Evolutionary conservation across 2,888 invertebrate genomes (phyloP), one percentile per base, ranked within the genome.

Genomic region (Beris morrisii): DNA sequence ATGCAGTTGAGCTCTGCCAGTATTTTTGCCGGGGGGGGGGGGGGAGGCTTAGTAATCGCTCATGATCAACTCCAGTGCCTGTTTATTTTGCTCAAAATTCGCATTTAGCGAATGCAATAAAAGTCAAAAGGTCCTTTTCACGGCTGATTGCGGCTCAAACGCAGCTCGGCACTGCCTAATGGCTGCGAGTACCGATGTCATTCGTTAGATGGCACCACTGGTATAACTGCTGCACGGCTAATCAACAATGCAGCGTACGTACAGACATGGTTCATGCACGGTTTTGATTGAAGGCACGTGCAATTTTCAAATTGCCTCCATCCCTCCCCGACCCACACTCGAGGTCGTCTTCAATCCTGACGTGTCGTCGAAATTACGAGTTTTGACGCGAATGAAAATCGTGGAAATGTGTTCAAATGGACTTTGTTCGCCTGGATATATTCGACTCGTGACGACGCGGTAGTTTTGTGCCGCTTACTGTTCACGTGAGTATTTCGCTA

Each of bases 201-300:
- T 59, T 13, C 31, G 50, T 38, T 50, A 50, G 22, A 12, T 15
- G 61, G 52, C 50, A 61, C 38, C 52, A 15, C 61, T 38, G 38
- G 32, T 38, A 61, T 61, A 52, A 61, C 61, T 48, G 55, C 7
- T 2, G 32, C 38, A 61, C 50, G n/a, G 61, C 61, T 61, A 61
- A 61, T 61, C 61, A 61, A 61, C 61, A 38, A 50, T 50, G 52
- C 61, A 50, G 13, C 43, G 38, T 38, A 38, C 7, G 38, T 61
- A 52, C 52, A 11, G 43, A 52, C 22, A 52, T 43, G 45, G 54
- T 12, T 30, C 53, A 64, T 44, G 54, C 45, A 64, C 44, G 54
- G 44, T 50, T 54, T 53, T 64, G 64, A 64, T 64, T 64, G 64
- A 64, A 64, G 54, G 64, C 64, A 64, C 64, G 64, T 64, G 64